A percentile compares a stretch with the other conserved stretches of the same genome.
Evolutionary conservation across 2,888 invertebrate genomes (phyloP).

Genomic region (Yponomeuta cagnagella): DNA sequence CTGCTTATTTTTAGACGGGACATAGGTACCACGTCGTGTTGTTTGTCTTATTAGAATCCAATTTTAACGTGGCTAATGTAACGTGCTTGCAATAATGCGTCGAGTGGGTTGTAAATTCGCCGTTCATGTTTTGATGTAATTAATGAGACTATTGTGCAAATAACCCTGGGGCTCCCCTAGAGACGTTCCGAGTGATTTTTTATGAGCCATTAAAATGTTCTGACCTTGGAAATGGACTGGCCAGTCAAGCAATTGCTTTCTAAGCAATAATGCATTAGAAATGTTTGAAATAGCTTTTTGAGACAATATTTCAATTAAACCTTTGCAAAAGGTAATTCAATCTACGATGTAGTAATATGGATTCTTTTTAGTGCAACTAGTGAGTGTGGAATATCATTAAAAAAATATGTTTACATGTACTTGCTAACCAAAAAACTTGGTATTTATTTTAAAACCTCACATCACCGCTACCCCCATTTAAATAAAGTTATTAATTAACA

Average conservation of each 20-base stretch:
- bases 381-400: too few relatives aligned
- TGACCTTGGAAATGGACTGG: not conserved
- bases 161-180: not conserved
- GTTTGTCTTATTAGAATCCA: constrained; percentile 39
- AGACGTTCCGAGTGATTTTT: not conserved
- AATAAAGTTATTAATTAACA: too few relatives aligned
- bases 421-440: too few relatives aligned
- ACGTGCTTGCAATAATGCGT: not conserved
- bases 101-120: not conserved
- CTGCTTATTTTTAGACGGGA: constrained; percentile 41
- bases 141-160: not conserved
- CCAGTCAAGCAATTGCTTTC: not conserved
- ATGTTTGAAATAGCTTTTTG: not conserved
- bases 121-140: not conserved
- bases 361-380: too few relatives aligned
- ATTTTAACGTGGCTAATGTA: constrained; percentile 1
- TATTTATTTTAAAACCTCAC: too few relatives aligned
- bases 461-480: too few relatives aligned
- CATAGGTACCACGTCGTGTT: constrained; percentile 19
- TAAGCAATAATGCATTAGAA: not conserved
- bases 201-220: not conserved
- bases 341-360: too few relatives aligned
- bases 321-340: too few relatives aligned
- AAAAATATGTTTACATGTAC: too few relatives aligned
- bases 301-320: too few relatives aligned